A percentile compares a stretch with the other conserved stretches of the same genome.
Conservation (phyloP, 2,888 invertebrate genomes). For the Nipponacmea schrenckii region DNA sequence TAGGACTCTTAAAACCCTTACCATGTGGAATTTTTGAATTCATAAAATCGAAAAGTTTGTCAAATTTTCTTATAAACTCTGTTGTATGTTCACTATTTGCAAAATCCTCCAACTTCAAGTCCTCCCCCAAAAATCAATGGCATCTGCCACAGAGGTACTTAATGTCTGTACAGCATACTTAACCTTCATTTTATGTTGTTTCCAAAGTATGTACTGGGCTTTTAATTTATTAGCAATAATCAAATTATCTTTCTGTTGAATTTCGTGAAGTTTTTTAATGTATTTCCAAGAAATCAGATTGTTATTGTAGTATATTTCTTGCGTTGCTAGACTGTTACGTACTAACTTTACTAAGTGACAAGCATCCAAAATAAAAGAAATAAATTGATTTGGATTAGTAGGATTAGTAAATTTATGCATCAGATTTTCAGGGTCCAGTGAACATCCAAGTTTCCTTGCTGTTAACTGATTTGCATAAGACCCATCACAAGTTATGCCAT, state of each 20-base stretch:
- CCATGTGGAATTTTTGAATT: background rate
- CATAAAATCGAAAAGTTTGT: background rate
- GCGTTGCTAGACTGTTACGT: background rate
- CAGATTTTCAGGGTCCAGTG: background rate
- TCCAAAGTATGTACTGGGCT: background rate
- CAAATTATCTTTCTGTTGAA: background rate
- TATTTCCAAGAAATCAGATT: background rate
- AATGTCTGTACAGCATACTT: background rate
- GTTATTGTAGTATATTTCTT: background rate
- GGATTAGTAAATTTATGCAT: background rate
- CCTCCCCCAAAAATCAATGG: background rate
- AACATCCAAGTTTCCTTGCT: background rate
- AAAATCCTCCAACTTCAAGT: background rate
- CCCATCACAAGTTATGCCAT: constrained; percentile 3
- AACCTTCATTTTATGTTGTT: too few relatives aligned
- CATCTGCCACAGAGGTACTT: background rate
- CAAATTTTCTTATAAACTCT: background rate
- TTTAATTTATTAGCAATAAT: background rate
- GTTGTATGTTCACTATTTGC: background rate
- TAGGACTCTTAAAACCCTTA: background rate
- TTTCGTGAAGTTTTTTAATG: background rate
- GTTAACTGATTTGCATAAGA: constrained; percentile 4
- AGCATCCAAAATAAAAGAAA: background rate
- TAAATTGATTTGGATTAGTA: background rate
- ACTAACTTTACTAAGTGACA: background rate